A percentile compares a stretch with the other conserved stretches of the same genome.
Evolutionary conservation across 2,113 vertebrate species (phyloP).

Genomic region (Sterna hirundo): DNA sequence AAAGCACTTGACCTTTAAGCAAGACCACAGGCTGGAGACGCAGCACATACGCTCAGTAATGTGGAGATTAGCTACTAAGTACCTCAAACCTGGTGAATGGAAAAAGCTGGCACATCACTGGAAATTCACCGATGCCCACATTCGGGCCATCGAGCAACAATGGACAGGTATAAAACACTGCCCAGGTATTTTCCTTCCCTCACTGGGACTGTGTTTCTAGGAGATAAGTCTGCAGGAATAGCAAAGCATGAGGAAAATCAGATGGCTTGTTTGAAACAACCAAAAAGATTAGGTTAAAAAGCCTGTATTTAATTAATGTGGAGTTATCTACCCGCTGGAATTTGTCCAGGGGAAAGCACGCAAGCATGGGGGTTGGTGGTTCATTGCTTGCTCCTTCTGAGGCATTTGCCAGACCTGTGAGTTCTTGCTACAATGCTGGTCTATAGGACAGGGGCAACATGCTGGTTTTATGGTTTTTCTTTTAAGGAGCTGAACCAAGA

Average conservation of each 20-base stretch:
- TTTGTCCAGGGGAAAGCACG: background rate
- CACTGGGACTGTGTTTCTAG: background rate
- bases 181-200: background rate
- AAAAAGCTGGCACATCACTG: slow-evolving; percentile 86
- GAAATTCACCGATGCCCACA: slow-evolving; percentile 86
- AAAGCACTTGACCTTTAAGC: slow-evolving; percentile 82
- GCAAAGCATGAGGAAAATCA: background rate
- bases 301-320: background rate
- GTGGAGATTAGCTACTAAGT: slow-evolving; percentile 85
- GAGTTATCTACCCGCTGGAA: background rate
- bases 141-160: slow-evolving; percentile 87
- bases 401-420: background rate
- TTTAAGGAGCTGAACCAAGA: background rate
- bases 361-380: background rate
- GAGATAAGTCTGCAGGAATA: background rate
- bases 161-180: slow-evolving; percentile 82
- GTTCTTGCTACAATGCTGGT: background rate
- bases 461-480: background rate
- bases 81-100: slow-evolving; percentile 84
- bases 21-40: slow-evolving; percentile 83
- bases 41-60: slow-evolving; percentile 84
- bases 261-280: background rate
- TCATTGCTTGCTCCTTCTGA: background rate
- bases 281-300: background rate
- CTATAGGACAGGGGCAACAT: background rate